Evolutionary conservation across 2,888 invertebrate genomes (phyloP).

Genomic region (Morpho achilles): DNA sequence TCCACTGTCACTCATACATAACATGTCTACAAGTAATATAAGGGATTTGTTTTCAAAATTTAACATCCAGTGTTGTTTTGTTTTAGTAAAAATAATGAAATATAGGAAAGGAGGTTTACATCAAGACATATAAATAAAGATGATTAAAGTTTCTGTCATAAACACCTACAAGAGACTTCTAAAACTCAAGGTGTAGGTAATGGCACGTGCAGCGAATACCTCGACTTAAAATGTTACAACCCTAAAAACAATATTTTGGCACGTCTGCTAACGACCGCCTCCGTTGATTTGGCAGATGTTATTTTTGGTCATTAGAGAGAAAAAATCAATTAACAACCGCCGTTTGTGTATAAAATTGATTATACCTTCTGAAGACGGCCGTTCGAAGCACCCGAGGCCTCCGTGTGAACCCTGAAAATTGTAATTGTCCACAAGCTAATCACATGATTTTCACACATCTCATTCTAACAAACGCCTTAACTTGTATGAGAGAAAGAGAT

Average conservation of each 20-base stretch:
- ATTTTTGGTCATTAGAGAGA: slow-evolving; percentile 67
- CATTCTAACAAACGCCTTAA: slow-evolving; percentile 32
- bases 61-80: too few relatives aligned
- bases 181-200: slow-evolving; percentile 6
- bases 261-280: slow-evolving; percentile 64
- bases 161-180: not conserved
- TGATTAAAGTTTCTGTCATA: too few relatives aligned
- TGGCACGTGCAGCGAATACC: slow-evolving; percentile 27
- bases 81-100: too few relatives aligned
- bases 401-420: slow-evolving; percentile 68
- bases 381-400: slow-evolving; percentile 51
- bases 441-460: slow-evolving; percentile 34
- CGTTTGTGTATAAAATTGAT: slow-evolving; percentile 77
- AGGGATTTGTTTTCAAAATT: too few relatives aligned
- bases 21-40: too few relatives aligned
- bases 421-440: slow-evolving; percentile 63
- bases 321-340: slow-evolving; percentile 72
- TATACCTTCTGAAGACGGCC: slow-evolving; percentile 72
- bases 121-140: too few relatives aligned
- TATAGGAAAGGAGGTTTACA: too few relatives aligned
- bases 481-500: slow-evolving; percentile 44
- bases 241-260: slow-evolving; percentile 47
- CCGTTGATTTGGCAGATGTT: slow-evolving; percentile 70
- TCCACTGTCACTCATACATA: too few relatives aligned
- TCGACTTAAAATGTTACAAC: slow-evolving; percentile 23